These are phyloP conservation scores for Strongylocentrotus purpuratus DNA, from an alignment of 35 echinoderm and acorn worm species.

Conservation along the genomic window DNA sequence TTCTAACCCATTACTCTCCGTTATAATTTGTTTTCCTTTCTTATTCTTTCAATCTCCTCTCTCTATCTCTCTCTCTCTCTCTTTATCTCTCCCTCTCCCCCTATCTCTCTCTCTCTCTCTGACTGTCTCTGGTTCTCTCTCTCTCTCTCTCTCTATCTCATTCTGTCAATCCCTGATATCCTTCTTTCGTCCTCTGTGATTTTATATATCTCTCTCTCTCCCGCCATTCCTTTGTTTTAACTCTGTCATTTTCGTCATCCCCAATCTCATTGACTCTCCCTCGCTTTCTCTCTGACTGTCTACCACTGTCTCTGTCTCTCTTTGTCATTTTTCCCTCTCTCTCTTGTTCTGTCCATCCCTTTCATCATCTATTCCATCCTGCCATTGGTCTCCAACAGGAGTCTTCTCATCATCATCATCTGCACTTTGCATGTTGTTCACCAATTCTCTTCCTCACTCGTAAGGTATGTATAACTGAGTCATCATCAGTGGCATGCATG, in stretches of 20 bases:
- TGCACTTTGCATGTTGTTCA: conserved; percentile 99
- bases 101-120: neutral
- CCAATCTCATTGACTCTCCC: neutral
- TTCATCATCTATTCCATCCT: conserved; percentile 20
- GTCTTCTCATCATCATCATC: conserved; percentile 84
- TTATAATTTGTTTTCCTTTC: neutral
- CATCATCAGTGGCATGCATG: neutral
- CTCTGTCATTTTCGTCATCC: neutral
- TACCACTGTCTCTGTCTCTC: neutral
- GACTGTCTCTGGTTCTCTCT: neutral
- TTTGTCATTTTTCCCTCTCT: neutral
- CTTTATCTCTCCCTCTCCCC: neutral
- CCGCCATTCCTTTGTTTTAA: neutral
- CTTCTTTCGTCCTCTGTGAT: neutral
- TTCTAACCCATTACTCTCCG: neutral
- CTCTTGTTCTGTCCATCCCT: neutral
- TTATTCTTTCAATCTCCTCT: neutral
- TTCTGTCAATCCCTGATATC: neutral
- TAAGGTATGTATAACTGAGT: conserved; percentile 76
- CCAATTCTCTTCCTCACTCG: conserved; percentile 88
- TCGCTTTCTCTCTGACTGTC: conserved; percentile 5
- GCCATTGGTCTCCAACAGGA: conserved; percentile 57
- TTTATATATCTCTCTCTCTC: too few species aligned
- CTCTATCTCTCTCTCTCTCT: neutral
- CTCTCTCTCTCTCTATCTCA: neutral